Evolutionary conservation across 30 jellyfish, hydroid and myxozoan genomes (phyloP), one percentile per base, ranked within the genome.

Genomic region (Chironex yamaguchii): DNA sequence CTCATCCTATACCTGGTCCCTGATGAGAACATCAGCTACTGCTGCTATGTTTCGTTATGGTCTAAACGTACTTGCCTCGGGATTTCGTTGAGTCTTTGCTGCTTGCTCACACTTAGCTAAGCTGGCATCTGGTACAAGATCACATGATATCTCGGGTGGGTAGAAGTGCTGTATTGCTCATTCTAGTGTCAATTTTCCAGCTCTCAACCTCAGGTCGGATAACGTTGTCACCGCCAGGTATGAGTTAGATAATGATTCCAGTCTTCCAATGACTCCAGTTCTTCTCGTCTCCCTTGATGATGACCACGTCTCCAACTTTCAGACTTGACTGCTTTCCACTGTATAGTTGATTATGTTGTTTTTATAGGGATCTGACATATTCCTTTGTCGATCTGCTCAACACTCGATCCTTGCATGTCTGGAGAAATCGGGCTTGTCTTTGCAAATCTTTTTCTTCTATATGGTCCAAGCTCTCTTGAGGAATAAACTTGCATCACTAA

Each of bases 341-440:
- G 81, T 49, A 49, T 32, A 24, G 21, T 3, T 36, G 31, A 21
- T 35, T 25, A 74, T 74, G 87, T 36, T 80, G 24, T 30, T 74
- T 80, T 23, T 80, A 50, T 14, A 74, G 81, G 21, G 42, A 12
- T 36, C 50, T 36, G 23, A 74, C 81, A 36, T 74, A 74, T 62
- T 74, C 87, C 42, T 42, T 34, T 20, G 81, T 24, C 87, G 81
- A 74, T 42, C 87, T 23, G 28, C 51, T 49, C 85, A 79, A 74
- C 17, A 14, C 26, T 3, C 28, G 31, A 25, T 74, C 81, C 31
- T 49, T 74, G 25, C 83, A 42, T 6, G 27, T 49, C 49, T 74
- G 35, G 25, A 74, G 21, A 0, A n/a, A 74, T 1, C 35, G 48
- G 22, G 14, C 30, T 42, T 80, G 24, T 62, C 51, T 74, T 29